A percentile compares a stretch with the other conserved stretches of the same genome.
These are phyloP conservation scores for Megastigmus dorsalis DNA, from an alignment of 2,888 invertebrate genomes.

Conservation along the genomic window DNA sequence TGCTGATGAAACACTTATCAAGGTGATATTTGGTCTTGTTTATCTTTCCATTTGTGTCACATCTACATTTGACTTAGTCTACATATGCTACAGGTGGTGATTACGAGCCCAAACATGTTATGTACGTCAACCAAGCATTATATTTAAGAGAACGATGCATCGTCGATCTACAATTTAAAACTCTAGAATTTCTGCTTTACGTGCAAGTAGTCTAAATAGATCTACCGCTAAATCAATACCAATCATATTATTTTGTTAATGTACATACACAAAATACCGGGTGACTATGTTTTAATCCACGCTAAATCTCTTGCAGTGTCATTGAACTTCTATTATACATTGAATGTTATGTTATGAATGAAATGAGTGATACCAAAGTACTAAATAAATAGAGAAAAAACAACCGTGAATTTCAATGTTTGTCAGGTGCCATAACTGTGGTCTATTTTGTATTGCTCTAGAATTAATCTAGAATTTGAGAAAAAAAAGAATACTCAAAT, in stretches of 20 bases:
- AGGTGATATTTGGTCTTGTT: slow-evolving; percentile 19
- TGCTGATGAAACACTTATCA: not conserved
- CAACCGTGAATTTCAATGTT: too few species aligned
- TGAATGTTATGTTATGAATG: not conserved
- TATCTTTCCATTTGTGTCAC: not conserved
- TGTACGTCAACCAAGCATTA: slow-evolving; percentile 27
- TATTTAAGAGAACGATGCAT: slow-evolving; percentile 18
- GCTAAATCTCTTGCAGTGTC: slow-evolving; percentile 11
- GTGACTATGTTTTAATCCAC: slow-evolving; percentile 14
- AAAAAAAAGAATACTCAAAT: too few species aligned
- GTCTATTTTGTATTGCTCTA: too few species aligned
- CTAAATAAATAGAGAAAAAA: too few species aligned
- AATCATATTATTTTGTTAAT: slow-evolving; percentile 1
- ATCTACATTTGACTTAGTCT: slow-evolving; percentile 3
- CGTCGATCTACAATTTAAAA: slow-evolving; percentile 3
- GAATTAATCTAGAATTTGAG: too few species aligned
- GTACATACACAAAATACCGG: slow-evolving; percentile 9
- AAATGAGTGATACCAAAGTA: not conserved
- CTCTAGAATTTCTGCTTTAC: slow-evolving; percentile 23
- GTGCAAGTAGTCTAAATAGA: slow-evolving; percentile 26
- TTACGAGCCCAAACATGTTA: not conserved
- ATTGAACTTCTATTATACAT: too few species aligned
- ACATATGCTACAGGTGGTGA: slow-evolving; percentile 13
- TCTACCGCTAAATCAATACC: slow-evolving; percentile 23
- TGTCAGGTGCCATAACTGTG: too few species aligned